These are phyloP conservation scores for Drosophila longiperda DNA, from an alignment of 2,888 invertebrate species.

Conservation along the genomic window DNA sequence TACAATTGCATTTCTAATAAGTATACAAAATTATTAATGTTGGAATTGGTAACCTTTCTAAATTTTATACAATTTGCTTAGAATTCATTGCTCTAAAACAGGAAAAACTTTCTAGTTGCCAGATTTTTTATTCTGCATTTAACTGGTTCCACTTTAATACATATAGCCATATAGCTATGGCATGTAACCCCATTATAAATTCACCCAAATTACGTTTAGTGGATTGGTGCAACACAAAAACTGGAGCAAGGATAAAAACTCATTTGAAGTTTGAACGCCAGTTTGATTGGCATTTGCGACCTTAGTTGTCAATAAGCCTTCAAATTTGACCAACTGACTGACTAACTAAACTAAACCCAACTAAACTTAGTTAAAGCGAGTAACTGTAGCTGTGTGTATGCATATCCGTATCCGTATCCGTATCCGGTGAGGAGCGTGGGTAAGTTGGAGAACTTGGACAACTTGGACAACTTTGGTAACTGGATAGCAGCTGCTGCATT, in stretches of 20 bases:
- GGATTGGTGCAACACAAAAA: not conserved
- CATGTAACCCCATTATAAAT: not conserved
- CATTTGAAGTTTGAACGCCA: too few species aligned
- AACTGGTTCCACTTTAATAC: too few species aligned
- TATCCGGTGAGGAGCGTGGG: slow-evolving; percentile 53
- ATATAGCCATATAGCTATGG: not conserved
- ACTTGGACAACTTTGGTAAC: slow-evolving; percentile 30
- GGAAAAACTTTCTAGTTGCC: too few species aligned
- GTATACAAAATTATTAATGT: too few species aligned
- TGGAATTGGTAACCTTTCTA: too few species aligned
- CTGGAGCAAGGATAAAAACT: not conserved
- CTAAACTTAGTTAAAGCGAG: not conserved
- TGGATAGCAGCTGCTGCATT: slow-evolving; percentile 65
- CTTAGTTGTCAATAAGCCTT: not conserved
- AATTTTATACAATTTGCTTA: too few species aligned
- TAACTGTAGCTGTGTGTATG: slow-evolving; percentile 22
- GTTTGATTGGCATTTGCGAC: not conserved
- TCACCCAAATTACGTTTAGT: too few species aligned
- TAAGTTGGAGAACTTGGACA: slow-evolving; percentile 7
- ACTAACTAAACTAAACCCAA: not conserved
- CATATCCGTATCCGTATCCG: slow-evolving; percentile 52
- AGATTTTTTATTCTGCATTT: not conserved
- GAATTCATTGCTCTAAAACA: too few species aligned
- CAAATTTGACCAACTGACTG: not conserved
- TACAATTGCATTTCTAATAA: not conserved